These are phyloP conservation scores for Idaea aversata DNA, from an alignment of 2,888 invertebrate species.

Conservation along the genomic window DNA sequence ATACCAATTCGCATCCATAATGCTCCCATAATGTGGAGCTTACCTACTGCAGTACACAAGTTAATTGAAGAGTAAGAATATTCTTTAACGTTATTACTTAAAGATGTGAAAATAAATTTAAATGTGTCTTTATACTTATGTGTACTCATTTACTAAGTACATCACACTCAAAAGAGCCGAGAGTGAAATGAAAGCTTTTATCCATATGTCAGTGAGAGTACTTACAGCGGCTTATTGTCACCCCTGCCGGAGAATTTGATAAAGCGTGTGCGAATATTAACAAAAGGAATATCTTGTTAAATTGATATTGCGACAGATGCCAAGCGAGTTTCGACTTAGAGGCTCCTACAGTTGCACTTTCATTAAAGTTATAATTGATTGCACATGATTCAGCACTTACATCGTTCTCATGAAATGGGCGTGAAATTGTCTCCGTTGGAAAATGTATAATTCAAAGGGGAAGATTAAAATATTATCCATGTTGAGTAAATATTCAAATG, in stretches of 20 bases:
- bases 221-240: slow-evolving; percentile 81
- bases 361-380: slow-evolving; percentile 49
- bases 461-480: slow-evolving; percentile 82
- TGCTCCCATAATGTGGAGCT: background rate
- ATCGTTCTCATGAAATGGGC: slow-evolving; percentile 57
- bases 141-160: slow-evolving; percentile 42
- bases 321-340: slow-evolving; percentile 54
- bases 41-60: background rate
- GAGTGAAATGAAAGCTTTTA: slow-evolving; percentile 80
- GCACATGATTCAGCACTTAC: slow-evolving; percentile 45
- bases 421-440: slow-evolving; percentile 80
- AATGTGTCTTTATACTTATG: background rate
- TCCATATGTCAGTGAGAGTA: slow-evolving; percentile 80
- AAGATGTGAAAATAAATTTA: background rate
- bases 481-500: slow-evolving; percentile 82
- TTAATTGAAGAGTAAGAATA: background rate
- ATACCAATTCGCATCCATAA: background rate
- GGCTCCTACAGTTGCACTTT: slow-evolving; percentile 21
- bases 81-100: background rate
- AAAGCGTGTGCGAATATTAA: slow-evolving; percentile 81
- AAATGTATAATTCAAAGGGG: slow-evolving; percentile 81
- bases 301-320: slow-evolving; percentile 66
- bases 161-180: slow-evolving; percentile 73
- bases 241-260: slow-evolving; percentile 81
- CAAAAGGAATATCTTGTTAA: slow-evolving; percentile 81